Evolutionary conservation across 2,888 invertebrate species (phyloP), one percentile per base, ranked within the genome.

Genomic region (Pandemis corylana): DNA sequence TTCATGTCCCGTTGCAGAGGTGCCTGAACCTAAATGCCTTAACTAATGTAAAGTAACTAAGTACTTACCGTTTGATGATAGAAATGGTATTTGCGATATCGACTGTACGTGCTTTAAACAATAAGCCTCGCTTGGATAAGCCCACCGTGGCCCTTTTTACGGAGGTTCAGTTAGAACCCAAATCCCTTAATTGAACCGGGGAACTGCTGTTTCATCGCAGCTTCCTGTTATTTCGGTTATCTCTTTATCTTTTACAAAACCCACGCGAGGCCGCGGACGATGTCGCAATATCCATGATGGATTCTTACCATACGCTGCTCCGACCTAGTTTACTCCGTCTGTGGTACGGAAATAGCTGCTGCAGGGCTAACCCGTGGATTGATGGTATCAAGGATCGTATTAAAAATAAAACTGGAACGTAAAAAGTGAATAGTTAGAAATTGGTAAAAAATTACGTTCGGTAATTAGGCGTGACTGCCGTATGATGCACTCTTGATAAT

Each of bases 331-430:
- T 82, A 81, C 75, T 75, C 79, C 77, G 78, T 78, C 80, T 77
- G 79, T 77, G 78, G 77, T 81, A 88, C 87, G 82, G 79, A 89
- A 90, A 90, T 90, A 90, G 84, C 83, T 82, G 77, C 82, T 83
- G 78, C 76, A 49, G 84, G 86, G 84, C 87, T 82, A 84, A 80
- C 80, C 51, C 51, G 56, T 65, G 44, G 42, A 53, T 44, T n/a
- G 42, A 15, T 41, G 79, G 80, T 80, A 82, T 78, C 81, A 77
- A 79, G 53, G 9, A 53, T 67, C 28, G 49, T 49, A 49, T 65
- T 65, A 28, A 49, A 59, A 59, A 59, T 59, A 59, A 59, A 59
- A 59, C 28, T 56, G 15, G 20, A 20, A 9, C 9, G 7, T 13
- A 28, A 59, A 10, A 28, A 10, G 2, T 59, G 28, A 3, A n/a